Evolutionary conservation across 2,888 invertebrate species (phyloP).

Genomic region (Xiphydria camelus): DNA sequence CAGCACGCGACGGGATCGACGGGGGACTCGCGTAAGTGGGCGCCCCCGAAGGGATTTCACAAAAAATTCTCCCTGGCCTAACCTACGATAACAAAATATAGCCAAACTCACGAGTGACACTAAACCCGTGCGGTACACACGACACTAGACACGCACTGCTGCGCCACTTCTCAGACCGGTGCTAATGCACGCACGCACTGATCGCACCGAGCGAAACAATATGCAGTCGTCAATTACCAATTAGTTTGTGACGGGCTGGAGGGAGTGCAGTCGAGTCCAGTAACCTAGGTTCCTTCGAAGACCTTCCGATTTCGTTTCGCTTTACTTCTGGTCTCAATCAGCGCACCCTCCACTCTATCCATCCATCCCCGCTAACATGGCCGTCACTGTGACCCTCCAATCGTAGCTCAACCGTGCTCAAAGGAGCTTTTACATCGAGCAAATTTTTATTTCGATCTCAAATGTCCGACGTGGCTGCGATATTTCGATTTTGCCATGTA

Average conservation of each 20-base stretch:
- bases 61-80: no score
- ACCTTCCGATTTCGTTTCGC: conserved; percentile 15
- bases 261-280: conserved; percentile 14
- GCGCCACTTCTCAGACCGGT: conserved; percentile 30
- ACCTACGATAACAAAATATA: no score
- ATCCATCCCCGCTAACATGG: conserved; percentile 16
- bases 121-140: not conserved
- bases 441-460: conserved; percentile 13
- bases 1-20: no score
- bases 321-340: conserved; percentile 13
- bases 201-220: not conserved
- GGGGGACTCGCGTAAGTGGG: no score
- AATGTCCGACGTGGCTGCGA: no score
- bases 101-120: no score
- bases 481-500: no score
- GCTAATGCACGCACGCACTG: not conserved
- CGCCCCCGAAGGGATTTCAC: no score
- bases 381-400: conserved; percentile 8
- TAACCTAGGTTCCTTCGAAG: conserved; percentile 7
- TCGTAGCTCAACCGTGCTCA: conserved; percentile 8
- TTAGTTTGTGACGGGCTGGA: conserved; percentile 8
- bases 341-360: conserved; percentile 16
- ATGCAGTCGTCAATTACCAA: conserved; percentile 5
- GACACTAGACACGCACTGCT: conserved; percentile 25
- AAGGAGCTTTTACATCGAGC: conserved; percentile 6